These are phyloP conservation scores for Petrocephalus zakoni DNA, from an alignment of 2,113 vertebrate genomes.

Conservation along the genomic window DNA sequence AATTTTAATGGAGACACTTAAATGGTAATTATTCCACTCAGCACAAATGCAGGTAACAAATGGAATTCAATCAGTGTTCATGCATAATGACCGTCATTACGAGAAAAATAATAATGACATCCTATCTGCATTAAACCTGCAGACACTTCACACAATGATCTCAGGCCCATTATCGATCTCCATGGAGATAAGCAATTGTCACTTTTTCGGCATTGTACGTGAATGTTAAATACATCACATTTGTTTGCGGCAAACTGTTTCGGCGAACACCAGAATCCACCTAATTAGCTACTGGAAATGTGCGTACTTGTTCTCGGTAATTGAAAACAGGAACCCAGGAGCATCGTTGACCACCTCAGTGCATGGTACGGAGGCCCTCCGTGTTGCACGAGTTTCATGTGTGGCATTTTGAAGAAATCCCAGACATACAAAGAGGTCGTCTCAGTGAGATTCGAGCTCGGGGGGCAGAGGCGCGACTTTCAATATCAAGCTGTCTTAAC, in stretches of 20 bases:
- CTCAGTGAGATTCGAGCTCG: not conserved
- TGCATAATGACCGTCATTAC: conserved; percentile 99
- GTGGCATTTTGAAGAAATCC: conserved; percentile 24
- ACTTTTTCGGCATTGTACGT: conserved; percentile 95
- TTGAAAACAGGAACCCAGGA: conserved; percentile 64
- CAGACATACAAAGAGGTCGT: conserved; percentile 14
- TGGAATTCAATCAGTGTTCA: conserved; percentile 98
- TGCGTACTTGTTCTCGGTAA: conserved; percentile 78
- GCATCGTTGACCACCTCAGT: conserved; percentile 25
- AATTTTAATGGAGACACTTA: conserved; percentile 99
- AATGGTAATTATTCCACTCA: conserved; percentile 99
- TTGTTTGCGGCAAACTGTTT: conserved; percentile 90
- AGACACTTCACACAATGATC: conserved; percentile 99
- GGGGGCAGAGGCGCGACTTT: not conserved
- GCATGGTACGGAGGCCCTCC: not conserved
- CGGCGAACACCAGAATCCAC: conserved; percentile 79
- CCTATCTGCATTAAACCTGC: conserved; percentile 99
- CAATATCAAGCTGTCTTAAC: not conserved
- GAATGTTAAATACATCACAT: conserved; percentile 94
- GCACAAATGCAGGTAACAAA: conserved; percentile 99
- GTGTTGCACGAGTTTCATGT: conserved; percentile 25
- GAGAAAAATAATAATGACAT: conserved; percentile 99
- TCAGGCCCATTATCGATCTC: conserved; percentile 99
- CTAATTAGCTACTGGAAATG: conserved; percentile 89
- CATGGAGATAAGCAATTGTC: conserved; percentile 99